These are phyloP conservation scores for Myripristis murdjan DNA, from an alignment of 2,797 vertebrate genomes.

Conservation along the genomic window DNA sequence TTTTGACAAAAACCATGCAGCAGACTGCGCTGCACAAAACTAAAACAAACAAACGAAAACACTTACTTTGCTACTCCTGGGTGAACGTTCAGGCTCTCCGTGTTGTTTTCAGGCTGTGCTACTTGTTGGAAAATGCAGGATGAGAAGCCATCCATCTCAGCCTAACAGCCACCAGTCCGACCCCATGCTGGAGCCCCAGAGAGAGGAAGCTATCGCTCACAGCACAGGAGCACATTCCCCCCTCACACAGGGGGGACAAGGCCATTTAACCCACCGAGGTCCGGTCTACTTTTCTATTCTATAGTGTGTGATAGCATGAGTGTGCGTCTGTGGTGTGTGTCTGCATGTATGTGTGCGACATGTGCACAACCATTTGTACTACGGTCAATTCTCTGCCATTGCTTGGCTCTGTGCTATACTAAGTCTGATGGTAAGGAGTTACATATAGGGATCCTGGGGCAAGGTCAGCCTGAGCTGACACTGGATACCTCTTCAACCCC, in stretches of 20 bases:
- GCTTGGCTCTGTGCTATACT: constrained; percentile 53
- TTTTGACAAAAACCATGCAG: constrained; percentile 13
- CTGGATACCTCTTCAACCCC: constrained; percentile 11
- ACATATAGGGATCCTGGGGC: constrained; percentile 61
- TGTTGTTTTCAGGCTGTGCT: constrained; percentile 73
- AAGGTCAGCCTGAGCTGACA: constrained; percentile 60
- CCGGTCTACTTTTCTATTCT: constrained; percentile 76
- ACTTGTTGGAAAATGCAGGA: constrained; percentile 77
- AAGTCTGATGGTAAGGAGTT: constrained; percentile 60
- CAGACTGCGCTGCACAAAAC: constrained; percentile 23
- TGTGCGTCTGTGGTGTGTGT: constrained; percentile 41
- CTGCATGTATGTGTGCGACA: constrained; percentile 15
- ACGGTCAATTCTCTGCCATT: constrained; percentile 59
- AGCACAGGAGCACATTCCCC: constrained; percentile 83
- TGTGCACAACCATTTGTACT: constrained; percentile 39
- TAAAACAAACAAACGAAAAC: neutral
- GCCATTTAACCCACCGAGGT: constrained; percentile 84
- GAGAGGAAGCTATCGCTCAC: constrained; percentile 89
- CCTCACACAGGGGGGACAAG: constrained; percentile 81
- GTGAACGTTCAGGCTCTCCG: constrained; percentile 47
- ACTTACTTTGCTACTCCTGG: constrained; percentile 8
- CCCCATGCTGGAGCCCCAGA: constrained; percentile 85
- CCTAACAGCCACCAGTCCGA: constrained; percentile 87
- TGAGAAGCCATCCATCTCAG: constrained; percentile 84
- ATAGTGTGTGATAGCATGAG: constrained; percentile 38